Evolutionary conservation across 2,888 invertebrate genomes (phyloP).

Genomic region (Dugesia japonica): DNA sequence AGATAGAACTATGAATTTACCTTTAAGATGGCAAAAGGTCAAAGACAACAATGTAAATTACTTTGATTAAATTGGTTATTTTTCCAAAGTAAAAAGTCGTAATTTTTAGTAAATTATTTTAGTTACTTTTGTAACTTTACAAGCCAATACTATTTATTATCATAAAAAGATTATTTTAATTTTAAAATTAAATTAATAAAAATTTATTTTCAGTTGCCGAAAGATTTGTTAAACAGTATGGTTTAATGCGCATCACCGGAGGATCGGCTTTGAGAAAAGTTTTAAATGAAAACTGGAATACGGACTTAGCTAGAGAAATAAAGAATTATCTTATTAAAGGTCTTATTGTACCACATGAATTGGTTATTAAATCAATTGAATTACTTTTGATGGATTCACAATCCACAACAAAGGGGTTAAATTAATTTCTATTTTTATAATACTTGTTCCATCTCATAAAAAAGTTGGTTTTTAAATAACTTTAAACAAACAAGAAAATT

Average conservation of each 20-base stretch:
- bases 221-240: conserved; percentile 45
- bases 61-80: too few species aligned
- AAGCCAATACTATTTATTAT: too few species aligned
- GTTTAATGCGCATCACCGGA: conserved; percentile 43
- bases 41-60: too few species aligned
- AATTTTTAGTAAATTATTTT: too few species aligned
- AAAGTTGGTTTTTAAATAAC: too few species aligned
- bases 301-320: conserved; percentile 41
- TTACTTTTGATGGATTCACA: conserved; percentile 43
- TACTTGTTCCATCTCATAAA: too few species aligned
- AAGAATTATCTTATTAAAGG: conserved; percentile 41
- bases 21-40: too few species aligned
- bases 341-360: conserved; percentile 39
- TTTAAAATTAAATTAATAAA: neutral
- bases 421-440: conserved; percentile 17
- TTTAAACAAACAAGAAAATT: too few species aligned
- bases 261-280: conserved; percentile 45
- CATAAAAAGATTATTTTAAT: too few species aligned
- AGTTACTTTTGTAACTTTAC: too few species aligned
- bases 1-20: too few species aligned
- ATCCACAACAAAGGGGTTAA: conserved; percentile 46
- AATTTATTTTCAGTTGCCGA: conserved; percentile 42
- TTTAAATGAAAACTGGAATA: conserved; percentile 41
- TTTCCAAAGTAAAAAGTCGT: too few species aligned
- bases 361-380: conserved; percentile 44